A percentile compares a stretch with the other conserved stretches of the same genome.
Conservation (phyloP, 2,888 invertebrate species). For the Mesopsocus fuscifrons region DNA sequence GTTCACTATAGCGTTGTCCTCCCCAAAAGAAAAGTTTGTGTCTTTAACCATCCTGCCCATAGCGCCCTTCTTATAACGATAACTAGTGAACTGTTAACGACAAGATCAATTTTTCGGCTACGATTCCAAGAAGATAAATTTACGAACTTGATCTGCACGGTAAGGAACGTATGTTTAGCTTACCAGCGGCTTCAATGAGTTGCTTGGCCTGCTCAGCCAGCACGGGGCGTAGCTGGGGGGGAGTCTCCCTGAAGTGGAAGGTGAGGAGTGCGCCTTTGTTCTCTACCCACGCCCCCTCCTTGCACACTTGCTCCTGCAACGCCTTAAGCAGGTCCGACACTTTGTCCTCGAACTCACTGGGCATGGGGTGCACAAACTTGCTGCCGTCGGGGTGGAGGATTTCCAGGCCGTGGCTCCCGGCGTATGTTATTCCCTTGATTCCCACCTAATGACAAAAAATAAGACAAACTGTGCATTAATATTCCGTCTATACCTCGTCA, state of each 20-base stretch:
- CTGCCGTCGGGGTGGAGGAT: slow-evolving; percentile 79
- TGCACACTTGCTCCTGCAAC: slow-evolving; percentile 67
- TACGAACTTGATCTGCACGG: too few relatives aligned
- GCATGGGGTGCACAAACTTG: slow-evolving; percentile 82
- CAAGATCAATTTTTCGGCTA: too few relatives aligned
- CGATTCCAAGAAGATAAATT: too few relatives aligned
- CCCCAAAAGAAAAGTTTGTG: too few relatives aligned
- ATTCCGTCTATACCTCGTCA: too few relatives aligned
- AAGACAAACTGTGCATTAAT: too few relatives aligned
- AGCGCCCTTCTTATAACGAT: too few relatives aligned
- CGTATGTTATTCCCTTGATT: slow-evolving; percentile 77
- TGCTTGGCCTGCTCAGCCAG: slow-evolving; percentile 51
- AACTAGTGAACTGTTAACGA: too few relatives aligned
- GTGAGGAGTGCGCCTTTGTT: slow-evolving; percentile 74
- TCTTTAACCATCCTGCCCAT: too few relatives aligned
- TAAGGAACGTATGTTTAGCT: too few relatives aligned
- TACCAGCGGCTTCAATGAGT: slow-evolving; percentile 46
- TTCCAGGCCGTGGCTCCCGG: slow-evolving; percentile 76
- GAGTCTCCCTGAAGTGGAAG: slow-evolving; percentile 75
- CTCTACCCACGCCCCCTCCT: slow-evolving; percentile 81
- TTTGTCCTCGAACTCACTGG: slow-evolving; percentile 61
- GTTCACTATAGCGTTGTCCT: too few relatives aligned
- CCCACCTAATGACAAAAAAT: too few relatives aligned
- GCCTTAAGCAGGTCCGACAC: slow-evolving; percentile 56
- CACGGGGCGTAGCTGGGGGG: slow-evolving; percentile 40